These are phyloP conservation scores for Medauroidea extradentata DNA, from an alignment of 1,140 invertebrate genomes.

Conservation along the genomic window DNA sequence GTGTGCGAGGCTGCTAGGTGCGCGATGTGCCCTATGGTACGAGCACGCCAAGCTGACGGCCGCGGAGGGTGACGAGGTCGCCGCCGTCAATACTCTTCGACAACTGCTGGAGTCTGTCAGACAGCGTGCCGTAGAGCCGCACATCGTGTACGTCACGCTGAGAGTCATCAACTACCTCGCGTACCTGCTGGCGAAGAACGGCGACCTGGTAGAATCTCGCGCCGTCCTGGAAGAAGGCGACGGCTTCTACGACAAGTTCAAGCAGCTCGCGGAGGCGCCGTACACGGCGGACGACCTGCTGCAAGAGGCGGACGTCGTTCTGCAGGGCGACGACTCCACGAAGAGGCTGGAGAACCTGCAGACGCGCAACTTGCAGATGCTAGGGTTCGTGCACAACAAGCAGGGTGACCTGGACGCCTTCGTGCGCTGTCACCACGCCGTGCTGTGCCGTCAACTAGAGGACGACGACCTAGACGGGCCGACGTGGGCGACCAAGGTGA, in stretches of 20 bases:
- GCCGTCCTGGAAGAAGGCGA: constrained; percentile 21
- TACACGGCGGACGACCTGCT: constrained; percentile 26
- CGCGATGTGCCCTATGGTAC: constrained; percentile 19
- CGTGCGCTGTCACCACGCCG: constrained; percentile 56
- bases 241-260: constrained; percentile 17
- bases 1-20: background rate
- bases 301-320: background rate
- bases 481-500: constrained; percentile 58
- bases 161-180: constrained; percentile 27
- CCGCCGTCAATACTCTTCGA: constrained; percentile 12
- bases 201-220: constrained; percentile 14
- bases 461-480: constrained; percentile 52
- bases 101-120: constrained; percentile 8
- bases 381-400: constrained; percentile 47
- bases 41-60: constrained; percentile 20
- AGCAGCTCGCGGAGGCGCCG: constrained; percentile 9
- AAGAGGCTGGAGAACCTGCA: constrained; percentile 45
- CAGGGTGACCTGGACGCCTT: constrained; percentile 44
- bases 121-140: constrained; percentile 11
- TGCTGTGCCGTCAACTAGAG: constrained; percentile 55
- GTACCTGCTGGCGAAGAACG: constrained; percentile 21
- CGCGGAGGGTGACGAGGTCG: constrained; percentile 11
- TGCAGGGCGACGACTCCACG: constrained; percentile 19
- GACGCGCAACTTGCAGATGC: constrained; percentile 48
- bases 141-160: constrained; percentile 25